These are phyloP conservation scores for rabbit (Oryctolagus cuniculus) DNA, from an alignment of 2,113 vertebrate species.

Conservation along the genomic window DNA sequence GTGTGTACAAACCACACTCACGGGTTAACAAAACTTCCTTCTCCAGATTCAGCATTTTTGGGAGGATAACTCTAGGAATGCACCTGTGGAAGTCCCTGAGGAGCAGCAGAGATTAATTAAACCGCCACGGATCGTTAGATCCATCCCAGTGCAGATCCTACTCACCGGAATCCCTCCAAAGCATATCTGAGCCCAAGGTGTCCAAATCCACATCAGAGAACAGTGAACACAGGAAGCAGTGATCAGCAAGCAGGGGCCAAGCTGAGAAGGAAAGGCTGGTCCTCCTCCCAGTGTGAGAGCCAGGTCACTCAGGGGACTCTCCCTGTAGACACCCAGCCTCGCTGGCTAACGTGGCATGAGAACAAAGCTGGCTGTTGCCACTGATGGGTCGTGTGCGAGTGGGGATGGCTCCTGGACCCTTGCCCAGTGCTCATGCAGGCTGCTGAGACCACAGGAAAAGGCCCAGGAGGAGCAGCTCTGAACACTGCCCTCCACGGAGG, in stretches of 20 bases:
- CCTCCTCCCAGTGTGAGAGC: neutral
- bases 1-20: neutral
- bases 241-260: fast-evolving
- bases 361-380: neutral
- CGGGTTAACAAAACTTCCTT: neutral
- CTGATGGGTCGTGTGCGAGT: fast-evolving
- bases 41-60: neutral
- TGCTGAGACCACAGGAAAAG: neutral
- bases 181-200: no score
- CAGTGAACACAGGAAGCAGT: neutral
- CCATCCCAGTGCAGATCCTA: no score
- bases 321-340: neutral
- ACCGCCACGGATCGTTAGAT: neutral
- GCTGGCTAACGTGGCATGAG: neutral
- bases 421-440: neutral
- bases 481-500: neutral
- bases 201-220: neutral
- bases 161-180: neutral
- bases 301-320: neutral
- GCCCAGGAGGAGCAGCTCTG: neutral
- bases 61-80: neutral
- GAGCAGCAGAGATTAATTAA: neutral
- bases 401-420: neutral
- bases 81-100: neutral
- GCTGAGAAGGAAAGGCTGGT: neutral